Evolutionary conservation across 2,797 vertebrate genomes (phyloP).

Genomic region (Karalla daura): DNA sequence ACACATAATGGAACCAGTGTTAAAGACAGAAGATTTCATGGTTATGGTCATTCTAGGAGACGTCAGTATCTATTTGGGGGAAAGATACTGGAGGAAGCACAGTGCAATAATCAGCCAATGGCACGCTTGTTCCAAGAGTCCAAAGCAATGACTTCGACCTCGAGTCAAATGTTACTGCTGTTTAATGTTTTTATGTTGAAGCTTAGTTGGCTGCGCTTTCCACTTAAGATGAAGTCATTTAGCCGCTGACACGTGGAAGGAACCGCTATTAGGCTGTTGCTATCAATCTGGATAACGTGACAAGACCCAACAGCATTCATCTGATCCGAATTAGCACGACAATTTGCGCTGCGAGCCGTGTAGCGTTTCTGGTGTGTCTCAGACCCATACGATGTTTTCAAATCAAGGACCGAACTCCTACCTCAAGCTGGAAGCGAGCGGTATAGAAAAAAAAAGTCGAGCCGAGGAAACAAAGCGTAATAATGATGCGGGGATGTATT

Average conservation of each 20-base stretch:
- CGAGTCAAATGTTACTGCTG: conserved; percentile 13
- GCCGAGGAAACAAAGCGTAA: conserved; percentile 56
- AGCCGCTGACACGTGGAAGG: no score
- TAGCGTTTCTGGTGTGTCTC: not conserved
- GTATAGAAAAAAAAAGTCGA: conserved; percentile 21
- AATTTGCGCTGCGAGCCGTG: not conserved
- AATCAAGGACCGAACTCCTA: not conserved
- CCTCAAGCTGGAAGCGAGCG: conserved; percentile 14
- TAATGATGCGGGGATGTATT: conserved; percentile 66
- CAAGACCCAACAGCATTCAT: not conserved
- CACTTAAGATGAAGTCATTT: conserved; percentile 6
- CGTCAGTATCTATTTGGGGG: no score
- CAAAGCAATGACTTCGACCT: conserved; percentile 21
- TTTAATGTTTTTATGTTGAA: conserved; percentile 10
- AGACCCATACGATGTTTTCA: not conserved
- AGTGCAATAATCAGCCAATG: not conserved
- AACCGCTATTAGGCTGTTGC: no score
- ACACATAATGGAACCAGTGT: no score
- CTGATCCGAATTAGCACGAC: not conserved
- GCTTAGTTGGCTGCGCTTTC: conserved; percentile 1
- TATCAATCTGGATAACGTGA: not conserved
- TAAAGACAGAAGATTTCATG: no score
- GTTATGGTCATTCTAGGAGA: no score
- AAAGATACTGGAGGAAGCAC: conserved; percentile 4
- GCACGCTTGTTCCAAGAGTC: conserved; percentile 17